Conservation (phyloP, 2,113 vertebrate species). For the Coryphaenoides rupestris region DNA sequence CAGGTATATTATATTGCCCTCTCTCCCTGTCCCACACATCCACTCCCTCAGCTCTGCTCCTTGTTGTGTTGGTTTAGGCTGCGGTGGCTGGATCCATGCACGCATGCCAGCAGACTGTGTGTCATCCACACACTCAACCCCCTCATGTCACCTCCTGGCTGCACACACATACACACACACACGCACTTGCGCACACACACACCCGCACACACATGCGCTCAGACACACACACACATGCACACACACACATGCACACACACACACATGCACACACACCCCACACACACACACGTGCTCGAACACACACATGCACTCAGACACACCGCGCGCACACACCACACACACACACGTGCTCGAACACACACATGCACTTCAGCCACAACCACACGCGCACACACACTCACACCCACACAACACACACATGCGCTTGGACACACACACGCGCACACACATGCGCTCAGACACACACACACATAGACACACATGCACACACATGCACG, state of each 20-base stretch:
- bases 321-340: too few relatives aligned
- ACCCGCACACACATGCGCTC: background rate
- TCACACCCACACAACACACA: conserved; percentile 4
- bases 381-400: too few relatives aligned
- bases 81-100: conserved; percentile 6
- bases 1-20: too few relatives aligned
- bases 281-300: too few relatives aligned
- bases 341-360: too few relatives aligned
- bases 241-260: conserved; percentile 10
- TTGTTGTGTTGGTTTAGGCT: background rate
- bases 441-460: conserved; percentile 9
- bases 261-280: background rate
- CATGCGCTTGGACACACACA: too few relatives aligned
- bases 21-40: too few relatives aligned
- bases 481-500: conserved; percentile 14
- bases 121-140: conserved; percentile 27
- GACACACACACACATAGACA: conserved; percentile 15
- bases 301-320: too few relatives aligned
- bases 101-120: conserved; percentile 18
- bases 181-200: background rate
- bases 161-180: background rate
- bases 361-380: too few relatives aligned
- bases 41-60: too few relatives aligned
- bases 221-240: conserved; percentile 17
- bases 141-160: background rate